These are phyloP conservation scores for Caerostris extrusa DNA, from an alignment of 1,140 invertebrate genomes.

Conservation along the genomic window DNA sequence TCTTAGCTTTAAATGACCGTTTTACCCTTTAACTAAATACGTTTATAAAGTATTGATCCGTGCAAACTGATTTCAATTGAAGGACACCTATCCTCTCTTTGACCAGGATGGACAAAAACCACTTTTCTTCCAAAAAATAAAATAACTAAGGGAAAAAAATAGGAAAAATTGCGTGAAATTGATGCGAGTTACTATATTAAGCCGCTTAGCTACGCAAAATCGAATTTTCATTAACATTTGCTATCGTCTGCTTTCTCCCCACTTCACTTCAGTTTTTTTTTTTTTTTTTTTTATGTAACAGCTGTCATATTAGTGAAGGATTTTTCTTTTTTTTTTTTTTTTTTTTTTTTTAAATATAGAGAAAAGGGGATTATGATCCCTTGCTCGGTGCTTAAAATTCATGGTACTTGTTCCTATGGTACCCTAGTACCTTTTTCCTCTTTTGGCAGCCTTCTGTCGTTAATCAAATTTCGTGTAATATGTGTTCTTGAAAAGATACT, in stretches of 20 bases:
- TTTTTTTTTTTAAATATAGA: slow-evolving; percentile 11
- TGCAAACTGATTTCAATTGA: background rate
- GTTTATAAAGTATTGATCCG: slow-evolving; percentile 24
- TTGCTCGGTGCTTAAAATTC: slow-evolving; percentile 35
- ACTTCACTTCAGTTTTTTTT: background rate
- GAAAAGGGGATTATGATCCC: background rate
- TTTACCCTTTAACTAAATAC: background rate
- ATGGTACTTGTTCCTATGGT: slow-evolving; percentile 2
- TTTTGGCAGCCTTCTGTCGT: background rate
- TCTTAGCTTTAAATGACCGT: background rate
- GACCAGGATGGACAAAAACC: background rate
- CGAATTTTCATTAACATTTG: slow-evolving; percentile 68
- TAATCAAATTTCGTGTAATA: slow-evolving; percentile 56
- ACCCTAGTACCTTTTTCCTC: background rate
- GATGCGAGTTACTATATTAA: slow-evolving; percentile 59
- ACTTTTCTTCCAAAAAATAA: background rate
- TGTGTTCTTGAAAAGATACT: background rate
- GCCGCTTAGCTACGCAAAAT: slow-evolving; percentile 49
- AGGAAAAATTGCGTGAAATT: slow-evolving; percentile 28
- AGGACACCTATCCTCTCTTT: background rate
- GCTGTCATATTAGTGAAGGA: slow-evolving; percentile 47
- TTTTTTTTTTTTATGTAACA: slow-evolving; percentile 19
- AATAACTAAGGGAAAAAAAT: background rate
- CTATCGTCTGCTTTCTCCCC: slow-evolving; percentile 23
- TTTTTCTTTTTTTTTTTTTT: slow-evolving; percentile 30